Evolutionary conservation across 2,113 vertebrate genomes (phyloP), one percentile per base, ranked within the genome.

Genomic region (Cnemophilus loriae): DNA sequence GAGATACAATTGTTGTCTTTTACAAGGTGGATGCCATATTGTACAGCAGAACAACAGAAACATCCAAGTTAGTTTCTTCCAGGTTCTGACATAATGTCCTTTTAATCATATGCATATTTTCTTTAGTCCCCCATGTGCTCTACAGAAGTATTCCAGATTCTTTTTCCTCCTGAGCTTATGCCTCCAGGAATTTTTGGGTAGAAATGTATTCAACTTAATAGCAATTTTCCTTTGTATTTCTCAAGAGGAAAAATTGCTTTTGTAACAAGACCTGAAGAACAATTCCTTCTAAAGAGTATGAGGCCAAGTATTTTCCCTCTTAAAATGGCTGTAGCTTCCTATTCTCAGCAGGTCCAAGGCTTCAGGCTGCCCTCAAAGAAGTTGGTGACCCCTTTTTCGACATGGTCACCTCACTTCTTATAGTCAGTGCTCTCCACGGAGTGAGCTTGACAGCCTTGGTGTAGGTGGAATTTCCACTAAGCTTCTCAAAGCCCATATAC

Each of bases 361-460:
- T 93, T 83, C 76, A 89, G 90, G 90, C 92, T 93, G 47, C 76
- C 79, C 46, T 93, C 47, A 70, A 79, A 93, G 68, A 94, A 94
- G 90, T 55, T 67, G 37, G 55, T 90, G 92, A 95, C 95, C 96
- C 20, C 68, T 89, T 63, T 96, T 95, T 92, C 86, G 92, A 84
- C 52, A 67, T n/a, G 59, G 50, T 92, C 83, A 88, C 90, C 83
- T 94, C 83, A 74, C 86, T 90, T 84, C 60, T 94, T 84, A 50
- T 13, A 41, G 59, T 84, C 68, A 49, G 46, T 47, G 71, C 67
- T 92, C 85, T 88, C 88, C 6, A 9, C 65, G 75, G 90, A 90
- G 47, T 2, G 10, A 89, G 47, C 35, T 65, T 90, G 86, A 86
- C 86, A 90, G 71, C 59, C 68, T 47, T 74, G 71, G 77, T 80